Conservation (phyloP, 2,888 invertebrate genomes). For the Smittia aterrima region DNA sequence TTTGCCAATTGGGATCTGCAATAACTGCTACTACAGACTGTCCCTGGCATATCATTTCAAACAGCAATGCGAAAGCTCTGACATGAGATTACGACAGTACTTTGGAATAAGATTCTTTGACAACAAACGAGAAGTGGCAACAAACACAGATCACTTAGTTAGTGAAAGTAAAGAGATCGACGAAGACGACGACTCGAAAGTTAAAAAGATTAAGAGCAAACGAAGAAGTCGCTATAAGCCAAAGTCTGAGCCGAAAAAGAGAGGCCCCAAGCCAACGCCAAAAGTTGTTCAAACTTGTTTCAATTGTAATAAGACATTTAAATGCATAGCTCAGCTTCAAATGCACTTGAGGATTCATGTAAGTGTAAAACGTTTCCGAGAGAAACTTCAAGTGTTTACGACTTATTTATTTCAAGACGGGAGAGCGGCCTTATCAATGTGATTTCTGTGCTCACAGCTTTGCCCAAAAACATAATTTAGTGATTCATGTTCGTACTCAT, state of each 20-base stretch:
- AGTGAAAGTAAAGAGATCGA: conserved; percentile 1
- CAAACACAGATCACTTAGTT: conserved; percentile 56
- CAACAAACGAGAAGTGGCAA: conserved; percentile 58
- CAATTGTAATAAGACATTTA: conserved; percentile 61
- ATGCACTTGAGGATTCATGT: conserved; percentile 57
- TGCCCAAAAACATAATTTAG: conserved; percentile 62
- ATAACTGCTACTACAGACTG: conserved; percentile 62
- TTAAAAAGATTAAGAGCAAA: conserved; percentile 45
- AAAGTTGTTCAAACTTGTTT: conserved; percentile 60
- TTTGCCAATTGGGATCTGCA: conserved; percentile 61
- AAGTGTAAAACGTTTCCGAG: not conserved
- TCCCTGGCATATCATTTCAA: conserved; percentile 64
- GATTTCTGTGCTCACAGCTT: conserved; percentile 60
- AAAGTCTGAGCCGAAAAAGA: conserved; percentile 59
- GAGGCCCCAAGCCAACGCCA: conserved; percentile 62
- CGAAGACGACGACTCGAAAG: conserved; percentile 27
- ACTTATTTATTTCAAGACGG: conserved; percentile 54
- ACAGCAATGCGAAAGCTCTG: conserved; percentile 62
- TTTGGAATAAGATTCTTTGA: conserved; percentile 54
- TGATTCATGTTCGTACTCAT: conserved; percentile 60
- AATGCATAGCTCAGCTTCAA: conserved; percentile 62
- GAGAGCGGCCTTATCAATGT: conserved; percentile 60
- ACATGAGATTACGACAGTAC: conserved; percentile 59
- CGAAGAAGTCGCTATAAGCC: conserved; percentile 56
- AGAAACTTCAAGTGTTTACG: not conserved